Percentiles rank a stretch among this genome's conserved stretches.
Evolutionary conservation across 2,797 vertebrate genomes (phyloP).

Genomic region (Lepidocolaptes lacrymiger): DNA sequence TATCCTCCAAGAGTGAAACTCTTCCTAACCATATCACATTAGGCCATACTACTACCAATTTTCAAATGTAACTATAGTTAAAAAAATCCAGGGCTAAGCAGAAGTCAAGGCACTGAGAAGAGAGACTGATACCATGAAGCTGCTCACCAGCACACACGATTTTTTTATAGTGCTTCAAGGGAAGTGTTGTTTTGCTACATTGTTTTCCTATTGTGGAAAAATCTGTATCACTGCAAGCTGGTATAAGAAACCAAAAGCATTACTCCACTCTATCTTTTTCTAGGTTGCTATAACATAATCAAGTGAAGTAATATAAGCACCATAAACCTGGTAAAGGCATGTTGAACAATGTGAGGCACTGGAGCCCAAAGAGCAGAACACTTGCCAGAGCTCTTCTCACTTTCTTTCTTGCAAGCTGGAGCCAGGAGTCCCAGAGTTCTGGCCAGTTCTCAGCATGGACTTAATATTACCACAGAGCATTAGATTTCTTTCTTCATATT

Average conservation of each 20-base stretch:
- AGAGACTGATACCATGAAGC: background rate
- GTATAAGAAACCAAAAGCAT: background rate
- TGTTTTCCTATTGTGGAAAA: background rate
- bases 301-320: background rate
- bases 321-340: background rate
- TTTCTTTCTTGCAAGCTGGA: background rate
- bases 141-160: background rate
- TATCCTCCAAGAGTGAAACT: background rate
- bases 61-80: background rate
- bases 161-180: background rate
- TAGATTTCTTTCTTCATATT: background rate
- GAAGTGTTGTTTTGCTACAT: background rate
- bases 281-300: background rate
- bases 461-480: background rate
- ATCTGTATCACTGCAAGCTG: background rate
- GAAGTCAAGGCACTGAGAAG: background rate
- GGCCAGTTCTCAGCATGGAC: background rate
- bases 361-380: background rate
- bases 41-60: background rate
- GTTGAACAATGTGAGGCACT: background rate
- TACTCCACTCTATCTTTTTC: background rate
- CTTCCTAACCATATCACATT: background rate
- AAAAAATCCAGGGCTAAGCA: background rate
- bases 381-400: background rate
- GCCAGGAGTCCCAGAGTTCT: background rate